These are phyloP conservation scores for Schmidtea mediterranea DNA, from an alignment of 1,140 invertebrate genomes.

Conservation along the genomic window DNA sequence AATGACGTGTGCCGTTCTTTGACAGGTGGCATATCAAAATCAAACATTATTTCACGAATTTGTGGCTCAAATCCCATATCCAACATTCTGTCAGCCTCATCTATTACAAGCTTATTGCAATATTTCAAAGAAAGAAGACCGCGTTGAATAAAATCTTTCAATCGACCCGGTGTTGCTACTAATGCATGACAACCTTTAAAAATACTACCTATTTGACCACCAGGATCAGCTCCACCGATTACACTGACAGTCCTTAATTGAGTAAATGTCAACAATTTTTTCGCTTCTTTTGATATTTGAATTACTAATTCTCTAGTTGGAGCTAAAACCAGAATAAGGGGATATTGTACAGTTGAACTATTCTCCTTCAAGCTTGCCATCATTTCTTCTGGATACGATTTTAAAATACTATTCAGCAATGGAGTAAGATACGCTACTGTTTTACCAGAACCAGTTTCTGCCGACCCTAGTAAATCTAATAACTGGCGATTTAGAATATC, in stretches of 20 bases:
- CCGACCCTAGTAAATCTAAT: neutral
- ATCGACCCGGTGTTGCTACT: slow-evolving; percentile 67
- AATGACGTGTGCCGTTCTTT: slow-evolving; percentile 84
- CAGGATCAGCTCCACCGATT: slow-evolving; percentile 57
- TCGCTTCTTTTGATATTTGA: slow-evolving; percentile 84
- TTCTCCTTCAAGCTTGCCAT: neutral
- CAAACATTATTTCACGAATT: slow-evolving; percentile 76
- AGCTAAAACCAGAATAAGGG: slow-evolving; percentile 64
- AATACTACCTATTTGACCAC: slow-evolving; percentile 61
- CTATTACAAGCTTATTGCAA: slow-evolving; percentile 43
- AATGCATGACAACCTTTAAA: slow-evolving; percentile 49
- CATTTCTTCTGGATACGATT: neutral
- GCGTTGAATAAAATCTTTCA: slow-evolving; percentile 53
- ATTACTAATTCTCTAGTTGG: slow-evolving; percentile 81
- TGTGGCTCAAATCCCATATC: no score
- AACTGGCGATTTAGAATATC: neutral
- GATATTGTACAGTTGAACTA: slow-evolving; percentile 57
- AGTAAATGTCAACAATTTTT: slow-evolving; percentile 41
- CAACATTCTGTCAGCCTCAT: no score
- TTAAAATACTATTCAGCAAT: neutral
- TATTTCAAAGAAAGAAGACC: slow-evolving; percentile 15
- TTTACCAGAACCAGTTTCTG: slow-evolving; percentile 5
- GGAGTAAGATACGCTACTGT: neutral
- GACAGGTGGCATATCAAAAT: slow-evolving; percentile 57
- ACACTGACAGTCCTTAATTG: slow-evolving; percentile 59